Evolutionary conservation across 2,888 invertebrate genomes (phyloP).

Genomic region (Prosopocoilus inquinatus): DNA sequence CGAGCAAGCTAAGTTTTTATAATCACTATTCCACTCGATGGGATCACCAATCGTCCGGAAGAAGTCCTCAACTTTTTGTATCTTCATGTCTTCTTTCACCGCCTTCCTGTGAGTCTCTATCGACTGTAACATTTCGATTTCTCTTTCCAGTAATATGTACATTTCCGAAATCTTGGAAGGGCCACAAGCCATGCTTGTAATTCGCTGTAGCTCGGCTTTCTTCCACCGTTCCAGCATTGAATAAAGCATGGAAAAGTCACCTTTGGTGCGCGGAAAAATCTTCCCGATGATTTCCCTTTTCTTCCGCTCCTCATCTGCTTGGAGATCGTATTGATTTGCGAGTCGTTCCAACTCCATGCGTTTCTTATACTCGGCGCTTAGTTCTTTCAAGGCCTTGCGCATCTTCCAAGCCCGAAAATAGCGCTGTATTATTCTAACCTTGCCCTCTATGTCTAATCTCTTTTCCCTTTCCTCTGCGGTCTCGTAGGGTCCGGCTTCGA

Average conservation of each 20-base stretch:
- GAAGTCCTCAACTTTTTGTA: constrained; percentile 61
- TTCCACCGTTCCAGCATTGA: constrained; percentile 69
- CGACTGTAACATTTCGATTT: constrained; percentile 66
- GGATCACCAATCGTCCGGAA: constrained; percentile 70
- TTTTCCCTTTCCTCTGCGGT: constrained; percentile 61
- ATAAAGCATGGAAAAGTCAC: constrained; percentile 74
- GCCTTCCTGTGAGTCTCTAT: constrained; percentile 67
- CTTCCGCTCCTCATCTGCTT: constrained; percentile 56
- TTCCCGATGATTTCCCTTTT: constrained; percentile 61
- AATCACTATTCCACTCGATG: constrained; percentile 66
- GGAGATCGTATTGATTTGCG: constrained; percentile 50
- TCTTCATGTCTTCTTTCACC: constrained; percentile 59
- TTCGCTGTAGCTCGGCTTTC: constrained; percentile 61
- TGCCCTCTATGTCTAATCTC: constrained; percentile 58
- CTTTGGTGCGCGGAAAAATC: constrained; percentile 67
- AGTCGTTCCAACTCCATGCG: constrained; percentile 56
- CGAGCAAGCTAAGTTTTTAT: constrained; percentile 61
- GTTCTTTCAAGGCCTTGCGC: constrained; percentile 51
- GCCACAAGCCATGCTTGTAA: constrained; percentile 63
- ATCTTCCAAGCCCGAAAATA: constrained; percentile 61
- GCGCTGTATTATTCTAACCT: constrained; percentile 63
- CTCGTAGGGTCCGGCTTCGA: constrained; percentile 63
- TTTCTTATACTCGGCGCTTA: constrained; percentile 54
- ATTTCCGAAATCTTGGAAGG: constrained; percentile 71
- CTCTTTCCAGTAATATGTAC: constrained; percentile 68